A percentile compares a stretch with the other conserved stretches of the same genome.
Conservation (phyloP, 2,888 invertebrate species). For the Chalcis sispes region DNA sequence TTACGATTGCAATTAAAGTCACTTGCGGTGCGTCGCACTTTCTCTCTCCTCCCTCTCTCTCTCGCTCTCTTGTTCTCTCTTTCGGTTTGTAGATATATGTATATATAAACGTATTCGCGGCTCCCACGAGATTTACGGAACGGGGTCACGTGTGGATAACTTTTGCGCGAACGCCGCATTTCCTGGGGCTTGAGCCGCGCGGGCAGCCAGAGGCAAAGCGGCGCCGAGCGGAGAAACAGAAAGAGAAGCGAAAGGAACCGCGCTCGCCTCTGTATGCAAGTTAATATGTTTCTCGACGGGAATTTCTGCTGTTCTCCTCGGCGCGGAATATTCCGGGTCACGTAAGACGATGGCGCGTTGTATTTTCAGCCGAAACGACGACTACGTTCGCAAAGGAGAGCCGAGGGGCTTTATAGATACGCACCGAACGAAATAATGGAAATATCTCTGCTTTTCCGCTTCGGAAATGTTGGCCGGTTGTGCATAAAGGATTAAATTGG, state of each 20-base stretch:
- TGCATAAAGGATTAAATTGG: conserved; percentile 46
- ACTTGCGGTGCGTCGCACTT: conserved; percentile 1
- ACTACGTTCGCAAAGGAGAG: neutral
- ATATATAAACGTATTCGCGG: neutral
- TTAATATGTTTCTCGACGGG: no score
- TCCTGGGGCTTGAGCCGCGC: no score
- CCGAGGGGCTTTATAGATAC: neutral
- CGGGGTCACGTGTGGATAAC: no score
- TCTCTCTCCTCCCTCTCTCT: neutral
- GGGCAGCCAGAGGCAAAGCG: no score
- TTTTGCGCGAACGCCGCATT: no score
- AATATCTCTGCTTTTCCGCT: neutral
- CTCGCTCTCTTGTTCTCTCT: no score
- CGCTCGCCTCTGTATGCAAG: conserved; percentile 11
- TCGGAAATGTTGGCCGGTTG: neutral
- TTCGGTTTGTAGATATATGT: neutral
- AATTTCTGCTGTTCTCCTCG: no score
- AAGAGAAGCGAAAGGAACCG: no score
- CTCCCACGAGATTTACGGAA: neutral
- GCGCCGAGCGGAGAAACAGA: no score
- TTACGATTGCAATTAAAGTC: conserved; percentile 43
- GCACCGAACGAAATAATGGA: conserved; percentile 8
- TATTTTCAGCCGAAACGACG: conserved; percentile 25
- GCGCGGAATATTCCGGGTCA: conserved; percentile 39
- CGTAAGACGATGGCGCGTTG: conserved; percentile 39